phyloP scores from a whole-genome alignment of 2,888 invertebrate genomes.

The Acleris sparsana region DNA sequence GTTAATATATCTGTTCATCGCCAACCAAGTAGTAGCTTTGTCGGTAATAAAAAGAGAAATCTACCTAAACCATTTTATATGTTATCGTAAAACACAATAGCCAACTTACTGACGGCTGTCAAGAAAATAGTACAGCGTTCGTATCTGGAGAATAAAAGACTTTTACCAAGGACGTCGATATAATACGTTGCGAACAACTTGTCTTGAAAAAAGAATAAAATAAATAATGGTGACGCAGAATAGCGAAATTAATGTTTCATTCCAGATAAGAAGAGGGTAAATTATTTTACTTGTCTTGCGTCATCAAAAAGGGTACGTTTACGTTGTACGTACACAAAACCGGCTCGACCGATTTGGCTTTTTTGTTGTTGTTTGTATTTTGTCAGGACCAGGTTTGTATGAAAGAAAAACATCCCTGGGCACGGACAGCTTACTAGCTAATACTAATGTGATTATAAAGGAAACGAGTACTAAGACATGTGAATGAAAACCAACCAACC shows the following conservation, averaged over 20 bases:
- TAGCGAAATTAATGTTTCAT: background rate
- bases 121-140: constrained; percentile 14
- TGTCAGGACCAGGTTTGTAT: no score
- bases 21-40: constrained; percentile 1
- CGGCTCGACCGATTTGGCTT: no score
- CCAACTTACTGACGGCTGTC: constrained; percentile 11
- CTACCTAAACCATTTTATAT: background rate
- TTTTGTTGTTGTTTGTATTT: no score
- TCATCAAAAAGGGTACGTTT: no score
- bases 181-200: constrained; percentile 4
- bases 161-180: constrained; percentile 1
- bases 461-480: no score
- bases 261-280: no score
- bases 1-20: background rate
- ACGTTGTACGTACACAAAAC: no score
- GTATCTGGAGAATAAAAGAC: constrained; percentile 2
- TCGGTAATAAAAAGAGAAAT: constrained; percentile 5
- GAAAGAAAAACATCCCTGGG: no score
- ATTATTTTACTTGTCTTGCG: no score
- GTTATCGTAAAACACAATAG: constrained; percentile 15
- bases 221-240: background rate
- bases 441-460: no score
- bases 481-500: no score
- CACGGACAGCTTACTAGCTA: no score
- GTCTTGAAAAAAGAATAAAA: background rate